Conservation (phyloP, 2,888 invertebrate species). For the Crepidodera aurea region DNA sequence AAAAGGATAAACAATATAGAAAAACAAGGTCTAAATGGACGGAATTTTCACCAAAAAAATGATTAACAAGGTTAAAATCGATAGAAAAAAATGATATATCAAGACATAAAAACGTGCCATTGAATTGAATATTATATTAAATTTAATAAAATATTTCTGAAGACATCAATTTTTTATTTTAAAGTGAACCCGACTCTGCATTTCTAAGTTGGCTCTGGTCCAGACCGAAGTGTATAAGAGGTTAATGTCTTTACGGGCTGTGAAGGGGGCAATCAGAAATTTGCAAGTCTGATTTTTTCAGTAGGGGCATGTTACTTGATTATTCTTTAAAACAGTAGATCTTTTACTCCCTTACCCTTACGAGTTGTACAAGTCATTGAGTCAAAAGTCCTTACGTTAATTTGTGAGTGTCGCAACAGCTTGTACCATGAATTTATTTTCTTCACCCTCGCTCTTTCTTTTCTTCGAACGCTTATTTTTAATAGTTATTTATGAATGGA, state of each 20-base stretch:
- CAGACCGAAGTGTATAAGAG: conserved; percentile 56
- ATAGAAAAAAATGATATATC: too few species aligned
- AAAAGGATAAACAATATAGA: too few species aligned
- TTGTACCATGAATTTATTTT: conserved; percentile 55
- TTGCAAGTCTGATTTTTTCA: conserved; percentile 63
- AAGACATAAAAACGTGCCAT: too few species aligned
- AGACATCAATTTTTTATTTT: not conserved
- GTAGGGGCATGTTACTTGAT: conserved; percentile 58
- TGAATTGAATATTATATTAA: too few species aligned
- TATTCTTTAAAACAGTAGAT: conserved; percentile 62
- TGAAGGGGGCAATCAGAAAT: conserved; percentile 61
- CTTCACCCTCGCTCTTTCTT: conserved; percentile 33
- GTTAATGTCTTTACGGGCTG: conserved; percentile 63
- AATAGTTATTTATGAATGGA: conserved; percentile 34
- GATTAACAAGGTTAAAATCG: too few species aligned
- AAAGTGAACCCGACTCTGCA: conserved; percentile 12
- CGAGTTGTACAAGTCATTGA: conserved; percentile 58
- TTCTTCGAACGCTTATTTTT: conserved; percentile 31
- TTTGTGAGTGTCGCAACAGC: conserved; percentile 59
- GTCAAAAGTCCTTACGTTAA: conserved; percentile 60
- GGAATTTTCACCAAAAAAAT: too few species aligned
- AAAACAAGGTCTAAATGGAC: too few species aligned
- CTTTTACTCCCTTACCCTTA: conserved; percentile 50
- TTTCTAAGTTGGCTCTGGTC: conserved; percentile 28
- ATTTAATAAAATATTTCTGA: too few species aligned